Base-by-base conservation (phyloP, 2,888 invertebrate genomes). In the Drosophila mettleri region DNA sequence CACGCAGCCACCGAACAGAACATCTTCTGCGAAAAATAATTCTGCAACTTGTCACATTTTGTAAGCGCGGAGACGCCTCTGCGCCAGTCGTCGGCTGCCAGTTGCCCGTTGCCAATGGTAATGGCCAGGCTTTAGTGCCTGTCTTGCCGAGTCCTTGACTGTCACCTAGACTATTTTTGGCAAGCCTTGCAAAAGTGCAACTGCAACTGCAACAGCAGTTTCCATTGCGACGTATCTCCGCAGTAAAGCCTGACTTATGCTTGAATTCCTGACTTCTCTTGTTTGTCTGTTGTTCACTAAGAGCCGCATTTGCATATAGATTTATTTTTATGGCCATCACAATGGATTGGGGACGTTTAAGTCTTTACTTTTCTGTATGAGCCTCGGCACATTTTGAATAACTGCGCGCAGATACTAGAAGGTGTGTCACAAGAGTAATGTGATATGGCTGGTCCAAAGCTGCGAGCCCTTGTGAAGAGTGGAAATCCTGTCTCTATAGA, bases 1-100 rank as follows among this genome's bases (percentile, higher is more conserved):
- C 87, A 89, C 87, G 86, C 88, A 82, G 86, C 63, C 70, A 52
- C 55, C 24, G 55, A 57, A 46, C 59, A 62, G 67, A 88, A 86
- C 89, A 89, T 82, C 83, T 86, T 86, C 86, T 88, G 80, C 84
- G 86, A 88, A 86, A 86, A 86, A 86, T 78, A 80, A 86, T 86
- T 88, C 78, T 69, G 80, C 86, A 82, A 88, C 85, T 85, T 85
- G 85, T 85, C 85, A 88, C 84, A 85, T 89, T 85, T 87, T 81
- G 87, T 86, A 77, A 79, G 64, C 66, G 68, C 62, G 54, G 55
- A 84, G 80, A 86, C 87, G 74, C 87, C 85, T 84, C 78, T 80
- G 82, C 84, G 87, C 86, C 78, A 80, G 27, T 62, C 24, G 39
- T 20, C 20, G 20, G 20, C 14, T 39, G 20, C 39, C 41, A 41